Evolutionary conservation across 2,113 vertebrate genomes (phyloP).

Genomic region (Mormoops blainvillei): DNA sequence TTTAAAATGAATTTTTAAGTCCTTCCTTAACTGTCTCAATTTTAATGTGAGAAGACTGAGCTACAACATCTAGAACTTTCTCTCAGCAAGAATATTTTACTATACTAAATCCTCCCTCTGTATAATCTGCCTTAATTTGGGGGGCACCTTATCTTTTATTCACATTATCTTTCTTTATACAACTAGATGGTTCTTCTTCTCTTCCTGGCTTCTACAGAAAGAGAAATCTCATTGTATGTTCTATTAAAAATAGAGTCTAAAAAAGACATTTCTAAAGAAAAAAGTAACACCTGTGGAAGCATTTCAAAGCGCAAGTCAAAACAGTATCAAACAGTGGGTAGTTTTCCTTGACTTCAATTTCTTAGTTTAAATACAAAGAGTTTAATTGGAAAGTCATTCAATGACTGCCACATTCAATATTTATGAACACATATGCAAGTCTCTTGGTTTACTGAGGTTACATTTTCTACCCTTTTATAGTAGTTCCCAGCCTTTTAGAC

Average conservation of each 20-base stretch:
- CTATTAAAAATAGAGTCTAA: not conserved
- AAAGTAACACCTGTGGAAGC: not conserved
- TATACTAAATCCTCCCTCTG: not conserved
- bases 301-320: slow-evolving; percentile 20
- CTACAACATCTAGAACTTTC: not conserved
- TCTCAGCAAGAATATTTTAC: not conserved
- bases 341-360: not conserved
- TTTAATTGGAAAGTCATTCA: not conserved
- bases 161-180: not conserved
- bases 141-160: not conserved
- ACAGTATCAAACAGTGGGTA: not conserved
- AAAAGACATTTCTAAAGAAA: not conserved
- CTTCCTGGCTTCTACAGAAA: not conserved
- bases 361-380: not conserved
- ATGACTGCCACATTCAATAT: not conserved
- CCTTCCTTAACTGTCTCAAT: not conserved
- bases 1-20: not conserved
- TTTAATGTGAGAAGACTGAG: not conserved
- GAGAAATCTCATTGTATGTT: slow-evolving; percentile 4
- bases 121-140: not conserved
- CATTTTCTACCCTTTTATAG: not conserved
- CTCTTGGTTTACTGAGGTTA: not conserved
- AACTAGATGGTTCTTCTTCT: not conserved
- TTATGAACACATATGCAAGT: not conserved
- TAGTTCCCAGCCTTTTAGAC: not conserved